Base-by-base conservation (phyloP, 2,113 vertebrate genomes). In the Nesogale talazaci region DNA sequence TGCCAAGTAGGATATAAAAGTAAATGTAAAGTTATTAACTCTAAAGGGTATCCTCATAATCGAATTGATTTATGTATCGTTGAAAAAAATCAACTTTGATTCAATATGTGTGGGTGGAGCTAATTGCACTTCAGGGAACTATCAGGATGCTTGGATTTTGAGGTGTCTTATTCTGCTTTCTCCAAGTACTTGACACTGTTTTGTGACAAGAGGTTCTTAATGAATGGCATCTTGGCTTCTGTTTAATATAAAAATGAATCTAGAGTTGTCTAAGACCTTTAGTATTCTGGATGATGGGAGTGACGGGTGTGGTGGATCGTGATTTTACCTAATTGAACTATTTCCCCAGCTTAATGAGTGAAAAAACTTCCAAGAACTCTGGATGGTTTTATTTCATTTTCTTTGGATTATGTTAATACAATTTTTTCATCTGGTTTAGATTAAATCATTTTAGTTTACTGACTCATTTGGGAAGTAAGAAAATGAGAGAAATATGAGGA, bases 21-120 rank as follows among this genome's bases (percentile, higher is more conserved):
- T 94, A 92, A 86, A 94, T 97, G 92, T 94, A 88, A 92, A 97
- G 85, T 86, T 69, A 67, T 91, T 89, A 86, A 78, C 61, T 84
- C 82, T 84, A 85, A 90, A 76, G 80, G 57, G 86, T 96, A 92
- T 65, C 74, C 84, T 95, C 87, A 92, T 34, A 94, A 95, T 74
- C 92, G 96, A 70, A 91, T 90, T 86, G 96, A 74, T 93, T 29
- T 96, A 80, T 95, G 25, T 90, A 78, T 95, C 84, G 89, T 89
- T 91, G 85, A 82, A 94, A 92, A 52, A 95, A 94, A 69, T 82
- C 90, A 61, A 67, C 70, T 89, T 46, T 65, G 63, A 86, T 85
- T 85, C 92, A 91, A 72, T 95, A 31, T 97, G 38, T 97, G 3
- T 95, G 84, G 52, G 46, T 94, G 80, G 74, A 77, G 90, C 89